Evolutionary conservation across 2,797 vertebrate species (phyloP).

Genomic region (Gadopsis bispinosus): DNA sequence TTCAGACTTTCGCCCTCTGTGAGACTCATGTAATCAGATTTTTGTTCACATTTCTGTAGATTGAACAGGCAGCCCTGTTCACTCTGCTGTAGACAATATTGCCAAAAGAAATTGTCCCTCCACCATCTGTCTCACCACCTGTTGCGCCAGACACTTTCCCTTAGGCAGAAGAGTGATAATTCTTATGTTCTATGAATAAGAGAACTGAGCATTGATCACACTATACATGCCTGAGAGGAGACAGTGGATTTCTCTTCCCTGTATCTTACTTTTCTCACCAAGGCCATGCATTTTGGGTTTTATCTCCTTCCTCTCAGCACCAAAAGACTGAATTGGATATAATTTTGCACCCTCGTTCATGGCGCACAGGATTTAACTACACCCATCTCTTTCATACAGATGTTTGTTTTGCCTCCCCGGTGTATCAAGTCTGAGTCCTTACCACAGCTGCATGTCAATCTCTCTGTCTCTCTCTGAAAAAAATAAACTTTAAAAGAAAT

Average conservation of each 20-base stretch:
- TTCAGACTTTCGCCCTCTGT: not conserved
- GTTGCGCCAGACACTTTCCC: conserved; percentile 36
- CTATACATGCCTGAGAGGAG: not conserved
- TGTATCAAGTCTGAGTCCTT: too few relatives aligned
- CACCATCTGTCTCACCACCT: conserved; percentile 61
- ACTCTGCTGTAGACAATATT: conserved; percentile 30
- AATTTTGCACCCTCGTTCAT: not conserved
- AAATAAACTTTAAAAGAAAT: too few relatives aligned
- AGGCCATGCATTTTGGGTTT: not conserved
- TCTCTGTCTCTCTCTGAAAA: too few relatives aligned
- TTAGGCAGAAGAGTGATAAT: conserved; percentile 4
- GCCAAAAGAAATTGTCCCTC: conserved; percentile 49
- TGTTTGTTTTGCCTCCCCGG: not conserved
- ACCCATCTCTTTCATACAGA: not conserved
- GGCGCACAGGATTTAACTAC: not conserved
- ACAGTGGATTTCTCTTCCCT: not conserved
- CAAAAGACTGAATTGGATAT: not conserved
- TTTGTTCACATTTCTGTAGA: conserved; percentile 29
- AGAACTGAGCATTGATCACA: conserved; percentile 1
- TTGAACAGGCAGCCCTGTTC: conserved; percentile 20
- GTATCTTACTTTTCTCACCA: not conserved
- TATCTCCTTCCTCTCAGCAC: not conserved
- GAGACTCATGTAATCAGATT: not conserved
- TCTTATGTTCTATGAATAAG: conserved; percentile 19
- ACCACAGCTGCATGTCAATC: too few relatives aligned